A percentile compares a stretch with the other conserved stretches of the same genome.
These are phyloP conservation scores for Drosophila anomalipes DNA, from an alignment of 2,888 invertebrate species.

Conservation along the genomic window DNA sequence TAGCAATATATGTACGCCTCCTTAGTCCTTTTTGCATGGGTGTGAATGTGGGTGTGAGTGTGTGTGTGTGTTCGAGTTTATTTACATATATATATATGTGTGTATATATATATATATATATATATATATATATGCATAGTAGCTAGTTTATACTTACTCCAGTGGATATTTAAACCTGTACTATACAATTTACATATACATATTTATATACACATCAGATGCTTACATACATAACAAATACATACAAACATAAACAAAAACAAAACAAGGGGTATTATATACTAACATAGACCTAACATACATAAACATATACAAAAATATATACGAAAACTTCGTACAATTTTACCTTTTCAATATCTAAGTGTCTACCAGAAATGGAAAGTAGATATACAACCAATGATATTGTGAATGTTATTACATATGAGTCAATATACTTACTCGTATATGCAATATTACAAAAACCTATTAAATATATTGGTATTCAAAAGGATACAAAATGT, in stretches of 20 bases:
- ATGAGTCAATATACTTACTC: conserved; percentile 44
- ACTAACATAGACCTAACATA: conserved; percentile 30
- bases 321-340: conserved; percentile 67
- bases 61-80: conserved; percentile 23
- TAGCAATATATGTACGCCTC: conserved; percentile 54
- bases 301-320: conserved; percentile 34
- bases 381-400: conserved; percentile 49
- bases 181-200: conserved; percentile 44
- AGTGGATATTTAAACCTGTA: conserved; percentile 45
- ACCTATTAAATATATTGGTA: conserved; percentile 75
- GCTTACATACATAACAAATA: conserved; percentile 27
- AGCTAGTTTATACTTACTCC: conserved; percentile 39
- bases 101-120: conserved; percentile 4
- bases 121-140: conserved; percentile 23
- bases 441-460: conserved; percentile 55
- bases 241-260: conserved; percentile 37
- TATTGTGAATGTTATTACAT: conserved; percentile 54
- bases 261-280: conserved; percentile 37
- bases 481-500: conserved; percentile 47
- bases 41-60: conserved; percentile 20
- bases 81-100: conserved; percentile 4
- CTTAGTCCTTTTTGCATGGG: conserved; percentile 21
- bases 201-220: conserved; percentile 36
- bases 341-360: conserved; percentile 82
- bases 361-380: conserved; percentile 77